Percentiles rank a stretch among this genome's conserved stretches.
Evolutionary conservation across 2,113 vertebrate genomes (phyloP).

Genomic region (Pandion haliaetus): DNA sequence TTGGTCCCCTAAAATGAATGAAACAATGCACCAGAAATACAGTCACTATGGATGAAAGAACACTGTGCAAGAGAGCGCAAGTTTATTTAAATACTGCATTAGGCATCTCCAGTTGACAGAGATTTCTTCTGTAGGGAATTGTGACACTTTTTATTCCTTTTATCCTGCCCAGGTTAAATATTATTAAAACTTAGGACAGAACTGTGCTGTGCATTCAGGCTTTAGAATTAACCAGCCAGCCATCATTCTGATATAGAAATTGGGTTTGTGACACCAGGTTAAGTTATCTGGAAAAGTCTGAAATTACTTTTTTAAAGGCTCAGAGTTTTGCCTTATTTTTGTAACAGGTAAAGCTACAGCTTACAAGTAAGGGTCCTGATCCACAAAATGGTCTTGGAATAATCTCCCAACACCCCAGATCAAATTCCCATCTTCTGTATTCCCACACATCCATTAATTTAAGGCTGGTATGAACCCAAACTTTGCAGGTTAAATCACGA

Average conservation of each 20-base stretch:
- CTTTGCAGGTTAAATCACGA: background rate
- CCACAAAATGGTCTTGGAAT: background rate
- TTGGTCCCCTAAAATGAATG: conserved; percentile 59
- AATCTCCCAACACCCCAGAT: background rate
- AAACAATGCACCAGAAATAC: background rate
- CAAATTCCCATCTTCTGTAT: background rate
- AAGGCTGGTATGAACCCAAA: background rate
- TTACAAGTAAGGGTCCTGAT: background rate
- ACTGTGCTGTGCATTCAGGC: background rate
- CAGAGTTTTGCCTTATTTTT: background rate
- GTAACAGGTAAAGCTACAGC: background rate
- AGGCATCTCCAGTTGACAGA: background rate
- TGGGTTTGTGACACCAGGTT: background rate
- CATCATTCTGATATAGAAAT: background rate
- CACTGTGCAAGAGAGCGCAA: background rate
- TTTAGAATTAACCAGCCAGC: background rate
- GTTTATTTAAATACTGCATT: background rate
- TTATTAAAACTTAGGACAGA: background rate
- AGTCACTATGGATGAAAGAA: background rate
- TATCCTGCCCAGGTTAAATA: background rate
- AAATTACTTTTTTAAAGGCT: background rate
- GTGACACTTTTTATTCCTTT: background rate
- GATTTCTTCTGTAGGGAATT: background rate
- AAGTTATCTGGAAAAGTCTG: background rate
- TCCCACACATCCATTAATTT: background rate